phyloP scores from a whole-genome alignment of 2,797 vertebrate species.

The Catostomus latipinnis region DNA sequence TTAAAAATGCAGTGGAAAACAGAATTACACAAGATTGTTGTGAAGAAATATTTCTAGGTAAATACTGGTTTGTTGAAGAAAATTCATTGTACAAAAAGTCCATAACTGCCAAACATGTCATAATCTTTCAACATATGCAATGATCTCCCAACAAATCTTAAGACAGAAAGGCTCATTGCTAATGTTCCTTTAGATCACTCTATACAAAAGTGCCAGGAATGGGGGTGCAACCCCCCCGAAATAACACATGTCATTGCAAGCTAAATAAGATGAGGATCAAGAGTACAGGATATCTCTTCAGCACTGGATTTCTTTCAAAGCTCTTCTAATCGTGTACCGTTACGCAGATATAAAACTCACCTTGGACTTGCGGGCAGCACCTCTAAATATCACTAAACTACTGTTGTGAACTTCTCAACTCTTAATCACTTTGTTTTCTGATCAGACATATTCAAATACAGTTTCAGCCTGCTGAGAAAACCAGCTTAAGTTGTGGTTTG shows the following conservation, averaged over 20 bases:
- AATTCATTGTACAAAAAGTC: background rate
- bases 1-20: conserved; percentile 45
- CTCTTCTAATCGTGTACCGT: conserved; percentile 22
- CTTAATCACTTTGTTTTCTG: background rate
- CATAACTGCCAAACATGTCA: conserved; percentile 5
- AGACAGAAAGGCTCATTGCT: conserved; percentile 43
- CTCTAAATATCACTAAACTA: conserved; percentile 9
- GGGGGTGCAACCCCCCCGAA: too few relatives aligned
- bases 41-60: conserved; percentile 38
- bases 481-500: too few relatives aligned
- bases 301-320: conserved; percentile 28
- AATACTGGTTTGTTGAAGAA: conserved; percentile 29
- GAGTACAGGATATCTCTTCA: conserved; percentile 35
- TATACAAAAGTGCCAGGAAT: too few relatives aligned
- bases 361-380: background rate
- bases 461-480: background rate
- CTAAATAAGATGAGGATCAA: conserved; percentile 18
- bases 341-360: conserved; percentile 27
- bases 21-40: conserved; percentile 23
- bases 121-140: conserved; percentile 30
- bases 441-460: background rate
- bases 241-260: background rate
- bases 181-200: conserved; percentile 25
- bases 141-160: conserved; percentile 15
- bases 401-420: background rate